Evolutionary conservation across 1,140 invertebrate genomes (phyloP), one percentile per base, ranked within the genome.

Genomic region (Druon quercuslanigerum): DNA sequence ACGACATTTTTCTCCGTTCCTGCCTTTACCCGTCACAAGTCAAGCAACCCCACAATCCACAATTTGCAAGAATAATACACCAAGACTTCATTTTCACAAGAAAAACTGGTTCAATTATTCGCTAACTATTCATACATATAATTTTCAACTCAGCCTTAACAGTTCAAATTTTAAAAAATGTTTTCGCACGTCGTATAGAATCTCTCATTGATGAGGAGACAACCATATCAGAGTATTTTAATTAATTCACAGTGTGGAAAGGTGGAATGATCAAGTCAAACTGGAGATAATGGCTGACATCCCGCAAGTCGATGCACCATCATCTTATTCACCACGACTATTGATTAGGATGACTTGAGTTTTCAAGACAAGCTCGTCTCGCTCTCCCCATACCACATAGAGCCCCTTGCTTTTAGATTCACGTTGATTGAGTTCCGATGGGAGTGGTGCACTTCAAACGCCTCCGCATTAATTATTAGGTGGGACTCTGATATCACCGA

Each of bases 361-460:
- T 75, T 85, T 81, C 66, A 74, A 80, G 84, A 86, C 84, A 84
- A 86, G 83, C 80, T 74, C 78, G 71, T 71, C 40, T 51, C 71
- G 20, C 56, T 79, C 66, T 54, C 51, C 5, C 16, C 66, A 60
- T 51, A 66, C 20, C n/a, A n/a, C n/a, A n/a, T n/a, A n/a, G 33
- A 50, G 40, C n/a, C 25, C 51, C 20, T 54, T 33, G 80, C 76
- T 82, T 81, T 81, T 75, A 60, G 76, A 78, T 25, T 78, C 71
- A 72, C 77, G 71, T 82, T 85, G 84, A 87, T 87, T 85, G 84
- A 87, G 85, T 87, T 87, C 83, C 79, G 84, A 85, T 84, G 82
- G 85, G 85, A 85, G 85, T 85, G 84, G 77, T 82, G 78, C 75
- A 78, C 77, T 81, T 85, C 82, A 81, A 86, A 84, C 82, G 83